Evolutionary conservation across 2,113 vertebrate species (phyloP).

Genomic region (Hyperoodon ampullatus): DNA sequence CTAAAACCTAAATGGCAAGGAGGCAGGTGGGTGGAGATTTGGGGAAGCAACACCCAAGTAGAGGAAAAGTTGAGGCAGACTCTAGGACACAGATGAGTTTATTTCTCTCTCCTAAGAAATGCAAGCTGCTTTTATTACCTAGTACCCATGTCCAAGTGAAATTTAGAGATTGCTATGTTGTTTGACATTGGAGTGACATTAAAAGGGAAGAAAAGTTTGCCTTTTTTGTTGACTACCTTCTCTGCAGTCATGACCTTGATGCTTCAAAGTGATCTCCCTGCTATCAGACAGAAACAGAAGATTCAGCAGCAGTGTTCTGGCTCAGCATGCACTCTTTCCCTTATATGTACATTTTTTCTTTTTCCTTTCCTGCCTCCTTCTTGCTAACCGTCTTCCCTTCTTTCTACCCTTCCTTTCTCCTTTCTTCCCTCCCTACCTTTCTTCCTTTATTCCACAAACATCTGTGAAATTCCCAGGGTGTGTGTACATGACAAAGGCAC

Average conservation of each 20-base stretch:
- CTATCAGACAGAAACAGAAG: background rate
- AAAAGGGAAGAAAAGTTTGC: background rate
- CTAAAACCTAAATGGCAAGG: background rate
- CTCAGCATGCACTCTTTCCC: background rate
- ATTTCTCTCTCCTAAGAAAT: background rate
- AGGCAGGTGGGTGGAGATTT: background rate
- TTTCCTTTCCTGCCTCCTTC: background rate
- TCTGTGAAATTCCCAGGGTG: background rate
- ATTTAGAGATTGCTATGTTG: background rate
- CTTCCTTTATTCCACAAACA: background rate
- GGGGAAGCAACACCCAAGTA: background rate
- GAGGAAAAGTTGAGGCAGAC: background rate
- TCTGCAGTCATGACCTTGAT: background rate
- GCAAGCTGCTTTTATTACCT: background rate
- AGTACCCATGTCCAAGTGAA: background rate
- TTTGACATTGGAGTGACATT: background rate
- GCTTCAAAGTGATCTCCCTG: background rate
- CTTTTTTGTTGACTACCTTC: background rate
- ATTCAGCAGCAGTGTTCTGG: background rate
- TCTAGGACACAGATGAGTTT: background rate
- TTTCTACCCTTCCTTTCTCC: background rate
- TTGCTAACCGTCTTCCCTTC: background rate
- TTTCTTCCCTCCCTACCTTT: background rate
- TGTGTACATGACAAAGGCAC: background rate
- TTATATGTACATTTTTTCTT: background rate